Base-by-base conservation (phyloP, 2,113 vertebrate genomes). In the Cromileptes altivelis region DNA sequence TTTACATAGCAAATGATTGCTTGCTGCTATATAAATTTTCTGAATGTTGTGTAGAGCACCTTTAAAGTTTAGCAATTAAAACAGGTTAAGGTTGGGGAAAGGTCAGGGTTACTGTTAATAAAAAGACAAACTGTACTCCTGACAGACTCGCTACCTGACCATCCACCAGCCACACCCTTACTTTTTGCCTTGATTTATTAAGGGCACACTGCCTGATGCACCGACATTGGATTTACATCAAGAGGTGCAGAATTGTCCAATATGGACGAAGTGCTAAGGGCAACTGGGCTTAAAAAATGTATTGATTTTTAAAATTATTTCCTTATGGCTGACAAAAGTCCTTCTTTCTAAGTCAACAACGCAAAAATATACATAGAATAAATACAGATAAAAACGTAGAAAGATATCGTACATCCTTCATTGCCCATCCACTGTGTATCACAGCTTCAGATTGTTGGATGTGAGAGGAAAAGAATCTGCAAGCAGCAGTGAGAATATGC, bases 401-500 rank as follows among this genome's bases (percentile, higher is more conserved):
- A 63, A 72, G 2, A 17, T n/a, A 61, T 42, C 14, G 6, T 19
- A 23, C 0, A 0, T 53, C 40, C 15, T 64, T 53, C 25, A 47
- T 57, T 47, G 27, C 9, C 12, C 11, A 52, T 45, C 60, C n/a
- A 33, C 30, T 4, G 9, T 42, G 58, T 50, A 56, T 79, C 17
- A 25, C 70, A 76, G 62, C 78, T 78, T 53, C n/a, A 61, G 50
- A 79, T 58, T 12, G 50, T 25, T 18, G 64, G 75, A 85, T 68
- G 65, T 49, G 72, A 63, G 85, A 70, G 70, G 40, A 75, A 75
- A 56, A 60, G 70, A 85, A 50, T 75, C 74, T 75, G 56, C 53
- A 70, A 65, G 90, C 68, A 57, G 81, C 77, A 68, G 82, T 65
- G 79, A 76, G 82, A 85, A 88, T 74, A 67, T 9, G n/a, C 52